A percentile compares a stretch with the other conserved stretches of the same genome.
Conservation (phyloP, 2,888 invertebrate genomes). For the Neoitamus cyanurus region DNA sequence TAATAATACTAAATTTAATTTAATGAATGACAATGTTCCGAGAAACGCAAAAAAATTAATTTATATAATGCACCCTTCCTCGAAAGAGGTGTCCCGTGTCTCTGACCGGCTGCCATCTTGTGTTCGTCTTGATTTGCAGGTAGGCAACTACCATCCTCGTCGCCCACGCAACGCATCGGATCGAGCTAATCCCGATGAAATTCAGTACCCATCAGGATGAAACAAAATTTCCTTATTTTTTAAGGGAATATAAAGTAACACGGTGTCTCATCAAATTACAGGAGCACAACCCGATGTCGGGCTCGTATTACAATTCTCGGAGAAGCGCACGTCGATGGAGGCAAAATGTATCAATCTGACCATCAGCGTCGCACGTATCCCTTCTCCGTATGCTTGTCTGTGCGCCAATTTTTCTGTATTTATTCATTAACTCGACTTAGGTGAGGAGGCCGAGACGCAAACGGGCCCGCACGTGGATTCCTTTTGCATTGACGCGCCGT, state of each 20-base stretch:
- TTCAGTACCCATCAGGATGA: background rate
- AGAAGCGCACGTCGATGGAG: background rate
- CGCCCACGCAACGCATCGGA: background rate
- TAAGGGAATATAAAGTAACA: constrained; percentile 1
- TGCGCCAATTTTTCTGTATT: background rate
- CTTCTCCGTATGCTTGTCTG: background rate
- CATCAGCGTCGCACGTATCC: background rate
- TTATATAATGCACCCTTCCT: too few species aligned
- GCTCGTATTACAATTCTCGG: background rate
- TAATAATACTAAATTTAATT: too few species aligned
- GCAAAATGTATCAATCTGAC: background rate
- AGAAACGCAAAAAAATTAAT: too few species aligned
- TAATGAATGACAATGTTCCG: too few species aligned
- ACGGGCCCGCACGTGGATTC: background rate
- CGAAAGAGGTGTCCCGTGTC: background rate
- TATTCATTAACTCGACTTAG: background rate
- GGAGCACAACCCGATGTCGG: background rate
- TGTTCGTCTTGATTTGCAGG: background rate
- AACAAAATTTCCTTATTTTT: background rate
- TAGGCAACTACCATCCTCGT: background rate
- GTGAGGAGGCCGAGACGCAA: background rate
- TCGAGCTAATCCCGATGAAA: background rate
- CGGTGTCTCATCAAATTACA: background rate
- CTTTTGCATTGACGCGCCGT: background rate
- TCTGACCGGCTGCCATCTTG: background rate